Evolutionary conservation across 2,797 vertebrate species (phyloP).

Genomic region (Bufotes viridis): DNA sequence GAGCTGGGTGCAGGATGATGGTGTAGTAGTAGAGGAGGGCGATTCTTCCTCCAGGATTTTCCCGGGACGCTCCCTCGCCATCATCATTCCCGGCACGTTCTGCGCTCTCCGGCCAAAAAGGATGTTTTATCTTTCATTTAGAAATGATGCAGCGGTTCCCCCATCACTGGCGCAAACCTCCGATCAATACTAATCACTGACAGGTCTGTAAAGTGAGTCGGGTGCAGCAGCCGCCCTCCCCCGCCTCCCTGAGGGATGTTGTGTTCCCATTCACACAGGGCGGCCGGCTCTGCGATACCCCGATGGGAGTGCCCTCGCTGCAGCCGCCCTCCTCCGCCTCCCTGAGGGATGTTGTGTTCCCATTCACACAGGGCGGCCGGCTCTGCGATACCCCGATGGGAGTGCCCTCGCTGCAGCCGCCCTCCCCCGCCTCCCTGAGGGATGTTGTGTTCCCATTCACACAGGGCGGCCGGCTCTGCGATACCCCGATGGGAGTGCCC

Average conservation of each 20-base stretch:
- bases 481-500: too few species aligned
- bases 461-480: too few species aligned
- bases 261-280: too few species aligned
- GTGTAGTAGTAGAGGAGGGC: not conserved
- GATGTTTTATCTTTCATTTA: slow-evolving; percentile 56
- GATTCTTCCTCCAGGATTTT: not conserved
- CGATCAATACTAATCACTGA: slow-evolving; percentile 56
- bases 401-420: too few species aligned
- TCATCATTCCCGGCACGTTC: not conserved
- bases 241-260: not conserved
- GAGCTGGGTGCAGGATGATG: too few species aligned
- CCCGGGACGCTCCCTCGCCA: slow-evolving; percentile 9
- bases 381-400: too few species aligned
- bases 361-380: too few species aligned
- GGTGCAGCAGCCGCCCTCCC: slow-evolving; percentile 25
- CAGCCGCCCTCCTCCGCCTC: slow-evolving; percentile 6
- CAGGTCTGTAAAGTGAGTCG: slow-evolving; percentile 47
- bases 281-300: too few species aligned
- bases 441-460: too few species aligned
- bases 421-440: not conserved
- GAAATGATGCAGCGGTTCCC: not conserved
- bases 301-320: too few species aligned
- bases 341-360: not conserved
- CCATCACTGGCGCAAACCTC: slow-evolving; percentile 24
- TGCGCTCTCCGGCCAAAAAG: slow-evolving; percentile 25